Conservation (phyloP, 2,888 invertebrate genomes). For the Nomada hirtipes region DNA sequence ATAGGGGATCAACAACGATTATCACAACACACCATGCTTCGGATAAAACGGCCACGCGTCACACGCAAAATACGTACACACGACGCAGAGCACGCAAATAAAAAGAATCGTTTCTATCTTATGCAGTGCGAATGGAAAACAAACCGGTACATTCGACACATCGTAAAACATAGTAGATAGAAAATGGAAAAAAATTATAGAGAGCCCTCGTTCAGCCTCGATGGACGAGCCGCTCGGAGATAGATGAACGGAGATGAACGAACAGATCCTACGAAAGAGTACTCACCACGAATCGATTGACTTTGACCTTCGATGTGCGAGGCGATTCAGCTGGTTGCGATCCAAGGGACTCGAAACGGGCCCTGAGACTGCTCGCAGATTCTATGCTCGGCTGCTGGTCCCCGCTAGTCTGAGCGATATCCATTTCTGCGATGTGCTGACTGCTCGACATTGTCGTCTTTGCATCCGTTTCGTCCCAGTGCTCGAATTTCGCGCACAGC, state of each 20-base stretch:
- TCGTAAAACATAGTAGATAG: neutral
- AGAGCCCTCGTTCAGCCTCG: conserved; percentile 1
- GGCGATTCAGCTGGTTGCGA: conserved; percentile 85
- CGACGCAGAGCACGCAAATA: conserved; percentile 11
- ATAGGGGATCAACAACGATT: conserved; percentile 17
- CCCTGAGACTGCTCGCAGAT: conserved; percentile 93
- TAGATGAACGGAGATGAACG: conserved; percentile 15
- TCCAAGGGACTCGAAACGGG: conserved; percentile 95
- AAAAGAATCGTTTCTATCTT: neutral
- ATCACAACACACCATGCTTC: conserved; percentile 61
- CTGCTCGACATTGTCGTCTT: conserved; percentile 83
- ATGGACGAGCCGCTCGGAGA: neutral
- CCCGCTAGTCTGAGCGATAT: conserved; percentile 86
- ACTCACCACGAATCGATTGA: conserved; percentile 97
- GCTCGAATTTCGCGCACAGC: conserved; percentile 94
- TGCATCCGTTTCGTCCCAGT: conserved; percentile 90
- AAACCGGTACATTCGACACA: neutral
- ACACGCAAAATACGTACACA: neutral
- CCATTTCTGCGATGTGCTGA: conserved; percentile 82
- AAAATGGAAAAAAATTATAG: neutral
- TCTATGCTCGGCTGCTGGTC: conserved; percentile 93
- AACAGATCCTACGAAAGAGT: conserved; percentile 29
- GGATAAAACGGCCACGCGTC: conserved; percentile 29
- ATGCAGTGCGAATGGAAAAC: conserved; percentile 25
- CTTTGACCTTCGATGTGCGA: conserved; percentile 87